Evolutionary conservation across 2,797 vertebrate species (phyloP), one percentile per base, ranked within the genome.

Genomic region (Ceryle rudis): DNA sequence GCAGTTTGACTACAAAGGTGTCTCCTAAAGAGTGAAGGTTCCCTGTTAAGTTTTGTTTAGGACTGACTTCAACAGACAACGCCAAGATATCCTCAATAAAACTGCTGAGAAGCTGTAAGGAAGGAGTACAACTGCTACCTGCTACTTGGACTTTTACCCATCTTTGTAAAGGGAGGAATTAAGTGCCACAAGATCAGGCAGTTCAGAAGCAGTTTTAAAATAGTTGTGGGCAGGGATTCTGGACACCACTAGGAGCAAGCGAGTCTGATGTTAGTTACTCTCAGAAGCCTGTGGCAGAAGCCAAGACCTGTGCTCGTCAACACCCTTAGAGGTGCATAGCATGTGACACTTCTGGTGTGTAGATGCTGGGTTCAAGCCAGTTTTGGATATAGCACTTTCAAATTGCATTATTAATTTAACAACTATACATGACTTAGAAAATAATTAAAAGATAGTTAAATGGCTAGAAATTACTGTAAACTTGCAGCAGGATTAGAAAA

Each of bases 361-460:
- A 64, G 51, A 31, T 1, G 2, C 3, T 19, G 82, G 31, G 20
- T 4, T 47, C 0, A 0, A 83, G 61, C 44, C 33, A 26, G 14
- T 64, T 54, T 90, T 70, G 49, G 33, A 47, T 67, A 44, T 9
- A 25, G 5, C 31, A 35, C 28, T 64, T 93, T 67, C 19, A 78
- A 71, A 47, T 21, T 80, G 11, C 7, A 9, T 71, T 93, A 41
- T 29, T 52, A 31, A 35, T 70, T 82, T 55, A 66, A 26, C 51
- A 41, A 29, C 47, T 26, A 4, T 83, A 18, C 3, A 8, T 35
- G 22, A 57, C 11, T 77, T 61, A 52, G 28, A 23, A 13, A 23
- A 5, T 60, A 58, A 42, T 5, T 7, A 49, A 81, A 25, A 1
- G 0, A 21, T 28, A 64, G 13, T 44, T 70, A 71, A 86, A 60